phyloP scores from a whole-genome alignment of 2,888 invertebrate genomes.

The Leptopilina myrica region DNA sequence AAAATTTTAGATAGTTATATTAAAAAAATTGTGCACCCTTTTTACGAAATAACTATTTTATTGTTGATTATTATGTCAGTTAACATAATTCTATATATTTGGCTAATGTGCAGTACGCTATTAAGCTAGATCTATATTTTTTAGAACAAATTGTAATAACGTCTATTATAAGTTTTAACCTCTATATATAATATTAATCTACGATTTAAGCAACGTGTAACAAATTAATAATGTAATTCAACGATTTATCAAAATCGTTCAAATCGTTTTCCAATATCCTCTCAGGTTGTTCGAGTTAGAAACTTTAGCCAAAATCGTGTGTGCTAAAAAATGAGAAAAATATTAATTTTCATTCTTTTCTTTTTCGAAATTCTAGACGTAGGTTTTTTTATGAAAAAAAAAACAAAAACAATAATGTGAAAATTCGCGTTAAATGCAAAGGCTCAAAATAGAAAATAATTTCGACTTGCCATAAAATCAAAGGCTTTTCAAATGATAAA shows the following conservation, averaged over 20 bases:
- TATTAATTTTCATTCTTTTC: neutral
- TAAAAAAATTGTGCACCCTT: slow-evolving; percentile 49
- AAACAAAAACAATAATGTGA: slow-evolving; percentile 26
- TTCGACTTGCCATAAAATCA: too few relatives aligned
- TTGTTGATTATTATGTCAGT: slow-evolving; percentile 56
- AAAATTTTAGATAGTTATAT: slow-evolving; percentile 54
- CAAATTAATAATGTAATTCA: slow-evolving; percentile 20
- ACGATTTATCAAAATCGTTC: neutral
- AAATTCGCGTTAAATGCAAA: slow-evolving; percentile 36
- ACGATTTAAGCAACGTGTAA: slow-evolving; percentile 46
- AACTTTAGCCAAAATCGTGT: neutral
- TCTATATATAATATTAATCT: slow-evolving; percentile 39
- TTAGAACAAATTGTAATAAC: slow-evolving; percentile 46
- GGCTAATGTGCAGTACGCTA: slow-evolving; percentile 59
- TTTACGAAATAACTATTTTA: slow-evolving; percentile 53
- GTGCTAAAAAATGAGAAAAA: neutral
- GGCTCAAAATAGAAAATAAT: slow-evolving; percentile 45
- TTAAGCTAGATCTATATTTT: slow-evolving; percentile 64
- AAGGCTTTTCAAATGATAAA: too few relatives aligned
- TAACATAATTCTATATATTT: slow-evolving; percentile 47
- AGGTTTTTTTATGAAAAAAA: neutral
- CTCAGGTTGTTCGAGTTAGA: slow-evolving; percentile 10
- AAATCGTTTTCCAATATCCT: slow-evolving; percentile 22
- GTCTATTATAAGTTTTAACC: slow-evolving; percentile 45
- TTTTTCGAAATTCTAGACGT: slow-evolving; percentile 16